Conservation (phyloP, 35 echinoderm and acorn worm species). For the Apostichopus californicus region DNA sequence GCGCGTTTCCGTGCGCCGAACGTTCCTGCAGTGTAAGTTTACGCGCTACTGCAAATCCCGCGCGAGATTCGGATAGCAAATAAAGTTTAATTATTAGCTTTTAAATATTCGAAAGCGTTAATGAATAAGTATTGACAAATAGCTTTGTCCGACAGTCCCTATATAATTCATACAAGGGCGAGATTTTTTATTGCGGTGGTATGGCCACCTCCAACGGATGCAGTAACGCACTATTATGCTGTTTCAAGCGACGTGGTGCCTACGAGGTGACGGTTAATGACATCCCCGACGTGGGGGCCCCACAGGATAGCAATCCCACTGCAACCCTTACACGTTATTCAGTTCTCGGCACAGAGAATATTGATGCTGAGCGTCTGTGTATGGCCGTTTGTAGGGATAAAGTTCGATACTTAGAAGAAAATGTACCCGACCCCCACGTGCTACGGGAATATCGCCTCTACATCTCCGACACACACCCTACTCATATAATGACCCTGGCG, state of each 20-base stretch:
- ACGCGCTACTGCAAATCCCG: no score
- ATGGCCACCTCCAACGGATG: not conserved
- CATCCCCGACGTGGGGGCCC: not conserved
- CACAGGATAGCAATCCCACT: not conserved
- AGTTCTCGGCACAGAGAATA: not conserved
- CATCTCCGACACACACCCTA: constrained; percentile 21
- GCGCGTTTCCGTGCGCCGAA: no score
- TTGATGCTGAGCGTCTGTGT: constrained; percentile 7
- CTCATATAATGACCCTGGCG: constrained; percentile 40
- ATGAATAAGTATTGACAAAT: no score
- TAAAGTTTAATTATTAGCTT: no score
- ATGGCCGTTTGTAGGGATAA: constrained; percentile 48
- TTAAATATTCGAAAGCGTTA: no score
- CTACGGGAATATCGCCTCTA: constrained; percentile 8
- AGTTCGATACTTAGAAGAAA: constrained; percentile 36
- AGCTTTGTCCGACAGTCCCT: no score
- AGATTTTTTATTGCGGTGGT: no score
- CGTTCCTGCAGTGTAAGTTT: no score
- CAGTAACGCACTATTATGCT: not conserved
- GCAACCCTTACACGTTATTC: not conserved
- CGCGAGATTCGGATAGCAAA: no score
- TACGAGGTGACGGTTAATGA: not conserved
- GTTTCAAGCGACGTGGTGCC: not conserved
- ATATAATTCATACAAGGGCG: no score
- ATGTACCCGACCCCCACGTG: not conserved